Base-by-base conservation (phyloP, 2,113 vertebrate genomes). In the Amphilophus citrinellus region DNA sequence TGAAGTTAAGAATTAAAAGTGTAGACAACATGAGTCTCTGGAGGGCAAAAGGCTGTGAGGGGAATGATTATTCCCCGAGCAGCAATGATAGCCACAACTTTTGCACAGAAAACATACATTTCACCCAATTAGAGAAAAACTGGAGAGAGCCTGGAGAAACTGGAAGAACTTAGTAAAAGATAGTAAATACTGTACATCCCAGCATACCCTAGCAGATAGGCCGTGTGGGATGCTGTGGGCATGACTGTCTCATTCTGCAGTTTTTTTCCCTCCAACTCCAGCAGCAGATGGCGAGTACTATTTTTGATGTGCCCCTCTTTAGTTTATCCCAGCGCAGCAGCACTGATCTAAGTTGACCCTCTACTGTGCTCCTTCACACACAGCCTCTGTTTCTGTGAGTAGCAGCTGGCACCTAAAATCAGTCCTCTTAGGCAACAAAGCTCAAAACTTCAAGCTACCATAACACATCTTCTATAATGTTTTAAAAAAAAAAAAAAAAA, bases 211-310 rank as follows among this genome's bases (percentile, higher is more conserved):
- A 73, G 17, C 1, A 53, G 30, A 32, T 10, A 53, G 66, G 44
- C 66, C 20, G 66, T n/a, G 66, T 32, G 44, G 27, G 50, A 53
- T 20, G 66, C 17, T 53, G 15, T 7, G 47, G 47, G 15, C 66
- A 44, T 7, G 44, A 3, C 44, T 53, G 66, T 53, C 66, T 73
- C 24, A 32, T 7, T 71, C 24, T 53, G 24, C 66, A 53, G 24
- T 13, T 50, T 50, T 37, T 37, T 24, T n/a, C 61, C 24, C 75
- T 57, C 24, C 14, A 20, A 68, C 71, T 30, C 44, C 32, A 57
- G 58, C 57, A 95, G 89, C 96, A 97, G 96, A 97, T 96, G 96
- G 95, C 76, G 88, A 94, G 87, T 94, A 44, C 87, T 92, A 91
- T 96, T 91, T 91, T 91, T 90, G 91, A 73, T 73, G 32, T 32